Evolutionary conservation across 1,140 invertebrate species (phyloP).

Genomic region (Papilio polytes): DNA sequence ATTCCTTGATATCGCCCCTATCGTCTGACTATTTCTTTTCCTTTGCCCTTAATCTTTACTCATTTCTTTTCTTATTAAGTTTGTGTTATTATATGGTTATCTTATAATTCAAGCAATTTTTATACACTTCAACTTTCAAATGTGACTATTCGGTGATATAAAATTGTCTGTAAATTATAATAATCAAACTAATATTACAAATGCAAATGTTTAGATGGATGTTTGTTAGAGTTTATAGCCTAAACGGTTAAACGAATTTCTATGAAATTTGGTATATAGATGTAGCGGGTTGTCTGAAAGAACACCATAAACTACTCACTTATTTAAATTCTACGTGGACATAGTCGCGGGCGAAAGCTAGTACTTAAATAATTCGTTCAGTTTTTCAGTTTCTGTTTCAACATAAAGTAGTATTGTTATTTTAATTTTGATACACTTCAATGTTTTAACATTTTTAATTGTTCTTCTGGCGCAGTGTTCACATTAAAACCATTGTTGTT

Average conservation of each 20-base stretch:
- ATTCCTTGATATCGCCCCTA: background rate
- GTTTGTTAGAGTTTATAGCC: no score
- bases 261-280: no score
- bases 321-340: no score
- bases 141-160: background rate
- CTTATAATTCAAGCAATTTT: no score
- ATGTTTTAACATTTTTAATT: slow-evolving; percentile 18
- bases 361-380: background rate
- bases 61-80: background rate
- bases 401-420: background rate
- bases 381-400: background rate
- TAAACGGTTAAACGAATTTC: no score
- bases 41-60: background rate
- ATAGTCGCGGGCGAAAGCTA: no score
- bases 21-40: background rate
- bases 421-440: background rate
- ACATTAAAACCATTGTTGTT: slow-evolving; percentile 15
- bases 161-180: background rate
- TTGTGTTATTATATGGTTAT: no score
- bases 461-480: background rate
- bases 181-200: no score
- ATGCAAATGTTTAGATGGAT: no score
- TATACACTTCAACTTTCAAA: background rate
- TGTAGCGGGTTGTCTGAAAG: no score
- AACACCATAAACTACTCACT: no score